A percentile compares a stretch with the other conserved stretches of the same genome.
Evolutionary conservation across 2,113 vertebrate genomes (phyloP).

Genomic region (Oryzias curvinotus): DNA sequence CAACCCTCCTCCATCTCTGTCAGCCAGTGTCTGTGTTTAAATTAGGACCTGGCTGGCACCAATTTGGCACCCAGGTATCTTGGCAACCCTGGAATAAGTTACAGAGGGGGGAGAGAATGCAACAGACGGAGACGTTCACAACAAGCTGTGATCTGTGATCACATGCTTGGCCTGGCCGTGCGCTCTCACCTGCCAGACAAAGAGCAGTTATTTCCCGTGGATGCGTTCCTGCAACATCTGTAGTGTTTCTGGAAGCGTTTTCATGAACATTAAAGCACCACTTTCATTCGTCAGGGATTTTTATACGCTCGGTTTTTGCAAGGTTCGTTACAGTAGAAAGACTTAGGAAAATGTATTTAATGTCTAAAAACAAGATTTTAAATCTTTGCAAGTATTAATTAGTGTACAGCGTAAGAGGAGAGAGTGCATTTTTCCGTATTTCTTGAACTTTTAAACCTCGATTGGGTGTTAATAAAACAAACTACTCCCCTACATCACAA

Average conservation of each 20-base stretch:
- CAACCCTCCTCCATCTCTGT: not conserved
- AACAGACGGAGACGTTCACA: slow-evolving; percentile 43
- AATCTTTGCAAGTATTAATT: too few species aligned
- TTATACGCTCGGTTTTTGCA: not conserved
- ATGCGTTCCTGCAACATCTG: not conserved
- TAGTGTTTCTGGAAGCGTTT: not conserved
- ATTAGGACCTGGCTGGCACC: slow-evolving; percentile 35
- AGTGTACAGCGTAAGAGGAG: too few species aligned
- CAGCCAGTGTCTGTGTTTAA: slow-evolving; percentile 19
- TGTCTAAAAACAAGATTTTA: too few species aligned
- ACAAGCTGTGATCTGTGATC: slow-evolving; percentile 33
- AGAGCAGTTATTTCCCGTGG: not conserved
- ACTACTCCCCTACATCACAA: too few species aligned
- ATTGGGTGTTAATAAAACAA: too few species aligned
- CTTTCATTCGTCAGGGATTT: not conserved
- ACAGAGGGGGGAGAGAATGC: slow-evolving; percentile 9
- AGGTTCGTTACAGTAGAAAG: not conserved
- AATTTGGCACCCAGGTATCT: slow-evolving; percentile 28
- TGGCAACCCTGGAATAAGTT: slow-evolving; percentile 30
- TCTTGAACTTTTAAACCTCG: too few species aligned
- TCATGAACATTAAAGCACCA: not conserved
- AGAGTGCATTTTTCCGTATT: too few species aligned
- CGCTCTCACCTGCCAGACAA: slow-evolving; percentile 7
- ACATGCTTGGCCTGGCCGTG: not conserved
- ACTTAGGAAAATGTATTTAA: too few species aligned